Base-by-base conservation (phyloP, 2,888 invertebrate species). In the Orchestes rusci region DNA sequence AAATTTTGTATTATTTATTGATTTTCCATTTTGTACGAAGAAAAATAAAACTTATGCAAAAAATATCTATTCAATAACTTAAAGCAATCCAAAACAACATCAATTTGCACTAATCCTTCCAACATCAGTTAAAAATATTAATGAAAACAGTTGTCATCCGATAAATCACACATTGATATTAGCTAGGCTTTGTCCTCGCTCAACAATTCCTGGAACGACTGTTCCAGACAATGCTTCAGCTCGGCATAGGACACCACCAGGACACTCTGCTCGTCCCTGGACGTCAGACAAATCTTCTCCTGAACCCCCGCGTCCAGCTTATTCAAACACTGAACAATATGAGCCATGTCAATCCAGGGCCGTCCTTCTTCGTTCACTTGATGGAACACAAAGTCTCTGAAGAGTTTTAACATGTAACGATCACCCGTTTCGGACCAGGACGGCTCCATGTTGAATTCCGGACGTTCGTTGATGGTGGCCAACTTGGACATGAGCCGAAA, bases 361-460 rank as follows among this genome's bases (percentile, higher is more conserved):
- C 84, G 77, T 4, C 94, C 94, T 60, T 94, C 93, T 50, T 85
- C 84, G 12, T 85, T 82, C 52, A 94, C 90, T 68, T 94, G 88
- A 73, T 99, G 97, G 72, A 99, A 97, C 60, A 97, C 75, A 68
- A 92, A 94, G 73, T 99, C 97, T 50, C 97, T 79, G 75, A 96
- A 99, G 65, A 99, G 72, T 72, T 97, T 97, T 70, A 99, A 73
- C 86, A 99, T 88, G 71, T 97, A 99, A 55, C 97, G 81, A 72
- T 97, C 94, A 15, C 96, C 97, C 16, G 96, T 97, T 72, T 99
- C 99, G 23, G 94, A 84, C 97, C 99, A 99, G 10, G 88, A 79
- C 8, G 85, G 79, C 69, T 97, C 96, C 77, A 92, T 71, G 67
- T 91, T 90, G 61, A 93, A 77, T 66, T 96, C 95, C 20, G 93